Percentiles rank a stretch among this genome's conserved stretches.
These are phyloP conservation scores for Eolophus roseicapilla DNA, from an alignment of 2,113 vertebrate genomes.

Conservation along the genomic window DNA sequence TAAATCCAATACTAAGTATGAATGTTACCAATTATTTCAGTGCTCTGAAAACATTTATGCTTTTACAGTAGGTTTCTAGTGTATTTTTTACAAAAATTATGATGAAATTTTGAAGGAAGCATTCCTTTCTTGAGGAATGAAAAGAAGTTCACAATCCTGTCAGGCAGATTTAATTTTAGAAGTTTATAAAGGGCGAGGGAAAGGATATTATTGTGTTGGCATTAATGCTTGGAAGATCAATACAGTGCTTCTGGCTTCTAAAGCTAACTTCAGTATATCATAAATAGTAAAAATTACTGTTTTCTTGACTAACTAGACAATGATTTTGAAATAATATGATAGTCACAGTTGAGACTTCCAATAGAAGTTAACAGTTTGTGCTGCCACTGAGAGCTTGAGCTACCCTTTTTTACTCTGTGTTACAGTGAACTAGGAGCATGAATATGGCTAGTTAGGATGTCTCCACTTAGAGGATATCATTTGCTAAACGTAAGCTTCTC, in stretches of 20 bases:
- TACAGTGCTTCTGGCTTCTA: not conserved
- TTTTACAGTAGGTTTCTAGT: not conserved
- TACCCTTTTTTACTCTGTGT: not conserved
- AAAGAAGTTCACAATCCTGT: not conserved
- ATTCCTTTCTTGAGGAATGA: not conserved
- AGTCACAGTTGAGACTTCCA: not conserved
- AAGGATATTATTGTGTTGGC: not conserved
- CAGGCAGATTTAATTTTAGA: not conserved
- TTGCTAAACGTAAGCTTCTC: not conserved
- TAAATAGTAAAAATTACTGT: not conserved
- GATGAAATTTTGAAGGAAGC: not conserved
- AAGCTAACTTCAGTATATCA: not conserved
- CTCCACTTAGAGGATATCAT: not conserved
- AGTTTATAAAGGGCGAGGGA: not conserved
- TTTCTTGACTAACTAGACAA: not conserved
- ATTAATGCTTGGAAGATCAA: not conserved
- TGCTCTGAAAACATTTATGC: not conserved
- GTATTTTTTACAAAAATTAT: not conserved
- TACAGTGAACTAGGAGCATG: not conserved
- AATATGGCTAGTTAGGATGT: not conserved
- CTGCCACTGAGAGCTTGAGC: not conserved
- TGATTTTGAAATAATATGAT: not conserved
- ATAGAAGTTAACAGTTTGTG: not conserved
- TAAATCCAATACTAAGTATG: not conserved
- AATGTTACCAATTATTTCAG: not conserved